Conservation (phyloP, 2,797 vertebrate species). For the Scleropages formosus region DNA sequence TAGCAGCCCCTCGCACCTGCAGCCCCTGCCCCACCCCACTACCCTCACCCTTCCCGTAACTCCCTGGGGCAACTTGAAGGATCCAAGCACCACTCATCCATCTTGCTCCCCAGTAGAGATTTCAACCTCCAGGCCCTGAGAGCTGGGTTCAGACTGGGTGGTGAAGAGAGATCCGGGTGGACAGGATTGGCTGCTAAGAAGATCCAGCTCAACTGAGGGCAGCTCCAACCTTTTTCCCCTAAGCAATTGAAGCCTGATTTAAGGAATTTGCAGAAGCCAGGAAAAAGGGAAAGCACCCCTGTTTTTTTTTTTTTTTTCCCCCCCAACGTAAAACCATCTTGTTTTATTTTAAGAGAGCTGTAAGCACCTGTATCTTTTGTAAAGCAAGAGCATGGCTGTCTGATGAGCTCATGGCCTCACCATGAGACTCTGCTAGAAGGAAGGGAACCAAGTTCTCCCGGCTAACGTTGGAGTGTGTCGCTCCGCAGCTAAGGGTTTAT, state of each 20-base stretch:
- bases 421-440: too few species aligned
- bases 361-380: neutral
- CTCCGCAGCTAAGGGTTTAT: neutral
- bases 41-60: slow-evolving; percentile 69
- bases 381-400: too few species aligned
- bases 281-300: neutral
- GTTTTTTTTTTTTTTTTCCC: neutral
- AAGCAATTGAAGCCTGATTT: too few species aligned
- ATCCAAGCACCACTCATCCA: slow-evolving; percentile 48
- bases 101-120: slow-evolving; percentile 47
- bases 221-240: too few species aligned
- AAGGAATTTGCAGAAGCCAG: neutral
- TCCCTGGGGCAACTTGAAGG: slow-evolving; percentile 74
- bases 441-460: neutral
- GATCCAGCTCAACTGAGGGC: too few species aligned
- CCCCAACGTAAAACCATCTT: too few species aligned
- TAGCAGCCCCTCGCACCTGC: slow-evolving; percentile 61
- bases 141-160: neutral
- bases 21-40: slow-evolving; percentile 61
- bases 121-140: slow-evolving; percentile 1
- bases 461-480: too few species aligned
- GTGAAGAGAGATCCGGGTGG: neutral
- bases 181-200: neutral
- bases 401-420: too few species aligned
- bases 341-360: too few species aligned